Conservation (phyloP, 2,888 invertebrate species). For the Platynereis dumerilii region DNA sequence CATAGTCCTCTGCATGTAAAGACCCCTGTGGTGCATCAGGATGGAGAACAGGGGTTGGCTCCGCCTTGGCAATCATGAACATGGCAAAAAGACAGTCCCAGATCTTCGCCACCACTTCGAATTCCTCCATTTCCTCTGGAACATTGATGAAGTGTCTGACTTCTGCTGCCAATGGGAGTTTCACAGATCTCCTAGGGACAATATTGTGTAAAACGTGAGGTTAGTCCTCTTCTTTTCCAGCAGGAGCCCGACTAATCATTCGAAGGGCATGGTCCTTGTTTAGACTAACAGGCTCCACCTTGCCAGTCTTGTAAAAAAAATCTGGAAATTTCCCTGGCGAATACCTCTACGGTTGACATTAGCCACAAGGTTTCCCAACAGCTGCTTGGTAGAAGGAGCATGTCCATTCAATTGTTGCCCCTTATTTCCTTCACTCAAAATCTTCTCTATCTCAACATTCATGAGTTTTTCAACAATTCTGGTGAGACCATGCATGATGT, state of each 20-base stretch:
- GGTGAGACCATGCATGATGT: slow-evolving; percentile 3
- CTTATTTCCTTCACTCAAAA: neutral
- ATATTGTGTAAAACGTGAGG: slow-evolving; percentile 4
- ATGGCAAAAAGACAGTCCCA: neutral
- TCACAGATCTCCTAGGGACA: neutral
- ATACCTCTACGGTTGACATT: neutral
- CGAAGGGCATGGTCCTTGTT: neutral
- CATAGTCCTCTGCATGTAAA: neutral
- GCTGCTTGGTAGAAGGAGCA: neutral
- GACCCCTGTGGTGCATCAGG: neutral
- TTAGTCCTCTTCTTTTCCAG: neutral
- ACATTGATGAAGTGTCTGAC: neutral
- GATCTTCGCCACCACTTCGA: neutral
- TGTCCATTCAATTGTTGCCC: neutral
- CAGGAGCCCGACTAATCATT: neutral
- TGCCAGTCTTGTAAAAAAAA: neutral
- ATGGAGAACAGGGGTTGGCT: neutral
- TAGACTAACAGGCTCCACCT: neutral
- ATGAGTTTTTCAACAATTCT: neutral
- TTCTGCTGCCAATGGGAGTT: neutral
- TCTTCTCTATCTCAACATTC: neutral
- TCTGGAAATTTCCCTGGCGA: neutral
- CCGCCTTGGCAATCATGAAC: neutral
- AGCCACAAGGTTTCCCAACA: neutral
- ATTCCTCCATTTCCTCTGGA: neutral